Evolutionary conservation across 1,140 invertebrate species (phyloP).

Genomic region (Drosophila albomicans): DNA sequence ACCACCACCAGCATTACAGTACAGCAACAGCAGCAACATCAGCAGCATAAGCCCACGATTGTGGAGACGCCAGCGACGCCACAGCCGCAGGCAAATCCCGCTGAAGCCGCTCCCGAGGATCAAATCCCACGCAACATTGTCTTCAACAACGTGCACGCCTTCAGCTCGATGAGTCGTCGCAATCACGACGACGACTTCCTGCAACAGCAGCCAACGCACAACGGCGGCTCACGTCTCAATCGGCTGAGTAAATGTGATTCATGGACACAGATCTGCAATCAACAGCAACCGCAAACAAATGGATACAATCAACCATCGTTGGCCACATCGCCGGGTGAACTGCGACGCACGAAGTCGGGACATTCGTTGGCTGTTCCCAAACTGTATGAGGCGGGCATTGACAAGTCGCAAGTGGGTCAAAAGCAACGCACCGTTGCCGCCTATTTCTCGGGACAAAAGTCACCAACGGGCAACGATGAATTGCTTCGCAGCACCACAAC

Average conservation of each 20-base stretch:
- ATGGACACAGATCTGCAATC: slow-evolving; percentile 89
- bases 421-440: slow-evolving; percentile 92
- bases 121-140: slow-evolving; percentile 82
- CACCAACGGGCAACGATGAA: slow-evolving; percentile 59
- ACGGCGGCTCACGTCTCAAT: slow-evolving; percentile 65
- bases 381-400: slow-evolving; percentile 91
- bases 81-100: slow-evolving; percentile 33
- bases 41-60: slow-evolving; percentile 64
- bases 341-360: slow-evolving; percentile 90
- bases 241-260: slow-evolving; percentile 91
- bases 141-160: slow-evolving; percentile 78
- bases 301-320: slow-evolving; percentile 19
- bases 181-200: slow-evolving; percentile 55
- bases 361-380: slow-evolving; percentile 89
- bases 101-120: slow-evolving; percentile 58
- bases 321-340: slow-evolving; percentile 76
- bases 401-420: slow-evolving; percentile 89
- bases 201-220: slow-evolving; percentile 17
- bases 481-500: slow-evolving; percentile 52
- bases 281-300: slow-evolving; percentile 59
- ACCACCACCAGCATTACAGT: slow-evolving; percentile 20
- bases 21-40: slow-evolving; percentile 37
- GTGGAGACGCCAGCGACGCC: slow-evolving; percentile 78
- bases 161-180: slow-evolving; percentile 69
- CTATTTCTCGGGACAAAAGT: slow-evolving; percentile 88